Conservation (phyloP, 2,113 vertebrate genomes). For the Chinchilla lanigera region DNA sequence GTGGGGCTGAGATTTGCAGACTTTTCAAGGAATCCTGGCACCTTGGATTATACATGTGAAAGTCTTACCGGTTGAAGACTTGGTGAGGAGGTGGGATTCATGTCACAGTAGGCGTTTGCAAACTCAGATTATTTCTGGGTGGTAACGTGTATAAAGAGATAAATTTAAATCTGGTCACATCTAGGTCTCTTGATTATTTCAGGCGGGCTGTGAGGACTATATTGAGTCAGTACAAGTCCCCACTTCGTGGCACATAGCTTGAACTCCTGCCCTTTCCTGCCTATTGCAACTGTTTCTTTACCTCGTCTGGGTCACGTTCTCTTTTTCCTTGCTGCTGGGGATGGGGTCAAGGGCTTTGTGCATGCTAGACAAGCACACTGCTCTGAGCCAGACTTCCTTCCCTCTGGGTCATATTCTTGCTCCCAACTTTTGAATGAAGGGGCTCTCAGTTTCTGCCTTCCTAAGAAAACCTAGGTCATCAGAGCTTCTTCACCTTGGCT, state of each 20-base stretch:
- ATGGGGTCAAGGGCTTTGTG: neutral
- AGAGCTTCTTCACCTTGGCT: neutral
- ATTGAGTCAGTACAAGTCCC: accelerated
- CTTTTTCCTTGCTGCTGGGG: neutral
- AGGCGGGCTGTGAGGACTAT: neutral
- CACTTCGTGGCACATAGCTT: neutral
- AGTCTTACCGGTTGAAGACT: neutral
- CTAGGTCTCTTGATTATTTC: neutral
- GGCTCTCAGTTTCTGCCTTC: neutral
- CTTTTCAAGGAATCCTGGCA: neutral
- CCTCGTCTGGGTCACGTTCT: neutral
- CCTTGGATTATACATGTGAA: neutral
- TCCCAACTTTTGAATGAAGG: neutral
- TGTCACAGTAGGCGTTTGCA: neutral
- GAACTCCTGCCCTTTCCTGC: neutral
- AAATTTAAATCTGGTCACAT: neutral
- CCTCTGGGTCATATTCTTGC: neutral
- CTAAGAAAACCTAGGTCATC: neutral
- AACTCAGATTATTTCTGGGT: neutral
- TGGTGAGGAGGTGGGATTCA: neutral
- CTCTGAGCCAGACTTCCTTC: neutral
- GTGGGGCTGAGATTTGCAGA: neutral
- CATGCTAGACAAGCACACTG: neutral
- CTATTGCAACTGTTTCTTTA: accelerated
- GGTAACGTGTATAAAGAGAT: neutral